These are phyloP conservation scores for Cephonodes hylas DNA, from an alignment of 2,888 invertebrate genomes.

Conservation along the genomic window DNA sequence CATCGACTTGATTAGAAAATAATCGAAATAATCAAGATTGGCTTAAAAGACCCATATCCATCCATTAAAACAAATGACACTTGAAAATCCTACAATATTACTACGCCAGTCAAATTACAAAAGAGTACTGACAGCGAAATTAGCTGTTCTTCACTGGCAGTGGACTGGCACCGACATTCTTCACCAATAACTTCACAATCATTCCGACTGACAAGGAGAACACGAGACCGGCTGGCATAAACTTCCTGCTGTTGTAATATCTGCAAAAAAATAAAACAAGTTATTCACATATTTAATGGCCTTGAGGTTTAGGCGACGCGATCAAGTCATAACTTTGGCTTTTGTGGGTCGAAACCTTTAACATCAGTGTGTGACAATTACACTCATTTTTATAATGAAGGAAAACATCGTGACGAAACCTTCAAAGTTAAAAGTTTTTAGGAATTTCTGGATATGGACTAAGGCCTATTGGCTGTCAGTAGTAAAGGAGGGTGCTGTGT, in stretches of 20 bases:
- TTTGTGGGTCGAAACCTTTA: no score
- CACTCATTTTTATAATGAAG: no score
- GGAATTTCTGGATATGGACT: no score
- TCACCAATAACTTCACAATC: slow-evolving; percentile 75
- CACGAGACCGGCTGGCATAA: slow-evolving; percentile 97
- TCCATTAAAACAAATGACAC: neutral
- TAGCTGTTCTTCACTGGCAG: slow-evolving; percentile 29
- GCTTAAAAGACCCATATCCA: neutral
- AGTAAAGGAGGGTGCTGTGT: no score
- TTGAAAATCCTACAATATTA: slow-evolving; percentile 2
- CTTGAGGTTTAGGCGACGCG: no score
- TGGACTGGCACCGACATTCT: slow-evolving; percentile 61
- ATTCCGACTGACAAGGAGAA: slow-evolving; percentile 84
- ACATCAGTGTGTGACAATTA: no score
- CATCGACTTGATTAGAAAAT: no score
- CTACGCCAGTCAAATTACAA: neutral
- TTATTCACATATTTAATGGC: neutral
- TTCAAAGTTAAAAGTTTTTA: no score
- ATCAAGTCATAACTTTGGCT: no score
- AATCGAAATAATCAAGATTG: no score
- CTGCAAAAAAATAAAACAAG: slow-evolving; percentile 41
- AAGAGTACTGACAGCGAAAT: neutral
- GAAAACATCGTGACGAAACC: no score
- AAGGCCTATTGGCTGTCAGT: no score
- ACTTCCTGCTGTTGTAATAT: slow-evolving; percentile 90